phyloP scores from a whole-genome alignment of 2,113 vertebrate species.

The Sterna hirundo region DNA sequence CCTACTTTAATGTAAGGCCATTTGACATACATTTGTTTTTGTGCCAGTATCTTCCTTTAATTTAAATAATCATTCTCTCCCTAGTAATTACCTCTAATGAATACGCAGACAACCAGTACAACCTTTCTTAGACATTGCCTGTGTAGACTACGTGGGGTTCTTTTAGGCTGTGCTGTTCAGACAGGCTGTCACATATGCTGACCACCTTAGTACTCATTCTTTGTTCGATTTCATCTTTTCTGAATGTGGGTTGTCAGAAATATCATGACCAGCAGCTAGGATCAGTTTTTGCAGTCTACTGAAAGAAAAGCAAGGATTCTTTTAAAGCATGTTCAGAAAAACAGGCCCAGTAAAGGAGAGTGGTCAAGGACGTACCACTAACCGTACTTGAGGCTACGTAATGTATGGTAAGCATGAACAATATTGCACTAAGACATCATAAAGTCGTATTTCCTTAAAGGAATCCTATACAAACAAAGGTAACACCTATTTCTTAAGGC shows the following conservation, averaged over 20 bases:
- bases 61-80: background rate
- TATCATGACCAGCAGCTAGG: background rate
- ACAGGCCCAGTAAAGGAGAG: background rate
- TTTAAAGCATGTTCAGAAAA: background rate
- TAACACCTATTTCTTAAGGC: background rate
- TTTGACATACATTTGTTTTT: background rate
- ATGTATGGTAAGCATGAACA: background rate
- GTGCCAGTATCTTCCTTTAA: background rate
- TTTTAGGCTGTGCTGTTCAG: background rate
- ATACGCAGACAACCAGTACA: background rate
- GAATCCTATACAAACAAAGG: background rate
- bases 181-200: background rate
- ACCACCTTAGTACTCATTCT: background rate
- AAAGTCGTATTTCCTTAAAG: background rate
- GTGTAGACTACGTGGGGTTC: background rate
- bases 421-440: background rate
- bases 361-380: background rate
- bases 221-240: background rate
- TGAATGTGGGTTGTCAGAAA: background rate
- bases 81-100: background rate
- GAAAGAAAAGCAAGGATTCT: background rate
- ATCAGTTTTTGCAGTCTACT: background rate
- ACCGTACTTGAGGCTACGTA: background rate
- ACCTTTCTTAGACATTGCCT: background rate
- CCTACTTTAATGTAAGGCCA: background rate